phyloP scores from a whole-genome alignment of 1,140 invertebrate genomes.

The Chelonus insularis region DNA sequence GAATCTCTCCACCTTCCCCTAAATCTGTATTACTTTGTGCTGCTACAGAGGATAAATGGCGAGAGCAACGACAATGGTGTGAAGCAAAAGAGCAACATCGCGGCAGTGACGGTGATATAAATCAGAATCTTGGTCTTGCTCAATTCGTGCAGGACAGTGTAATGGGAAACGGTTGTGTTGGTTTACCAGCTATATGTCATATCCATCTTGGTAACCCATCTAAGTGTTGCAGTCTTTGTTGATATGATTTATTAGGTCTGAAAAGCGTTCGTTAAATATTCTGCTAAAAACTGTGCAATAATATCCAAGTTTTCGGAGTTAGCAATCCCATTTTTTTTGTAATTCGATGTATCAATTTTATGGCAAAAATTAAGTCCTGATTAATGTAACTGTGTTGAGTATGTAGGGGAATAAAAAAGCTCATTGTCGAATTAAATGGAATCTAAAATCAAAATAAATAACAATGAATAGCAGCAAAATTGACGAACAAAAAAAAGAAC shows the following conservation, averaged over 20 bases:
- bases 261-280: background rate
- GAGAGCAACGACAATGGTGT: constrained; percentile 51
- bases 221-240: constrained; percentile 67
- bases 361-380: no score
- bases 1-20: constrained; percentile 50
- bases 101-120: constrained; percentile 60
- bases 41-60: constrained; percentile 50
- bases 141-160: constrained; percentile 43
- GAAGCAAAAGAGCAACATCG: constrained; percentile 49
- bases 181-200: constrained; percentile 61
- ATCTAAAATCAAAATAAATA: background rate
- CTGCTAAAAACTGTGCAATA: constrained; percentile 14
- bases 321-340: background rate
- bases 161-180: constrained; percentile 53
- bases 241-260: constrained; percentile 38
- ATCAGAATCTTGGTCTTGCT: constrained; percentile 57
- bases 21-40: constrained; percentile 50
- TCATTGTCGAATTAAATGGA: background rate
- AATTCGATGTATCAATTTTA: no score
- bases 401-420: background rate
- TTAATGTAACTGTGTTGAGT: no score
- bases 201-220: constrained; percentile 63
- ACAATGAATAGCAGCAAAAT: background rate
- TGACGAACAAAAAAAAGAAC: constrained; percentile 20
- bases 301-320: background rate